Evolutionary conservation across 2,113 vertebrate genomes (phyloP), one percentile per base, ranked within the genome.

Genomic region (Myiozetetes cayanensis): DNA sequence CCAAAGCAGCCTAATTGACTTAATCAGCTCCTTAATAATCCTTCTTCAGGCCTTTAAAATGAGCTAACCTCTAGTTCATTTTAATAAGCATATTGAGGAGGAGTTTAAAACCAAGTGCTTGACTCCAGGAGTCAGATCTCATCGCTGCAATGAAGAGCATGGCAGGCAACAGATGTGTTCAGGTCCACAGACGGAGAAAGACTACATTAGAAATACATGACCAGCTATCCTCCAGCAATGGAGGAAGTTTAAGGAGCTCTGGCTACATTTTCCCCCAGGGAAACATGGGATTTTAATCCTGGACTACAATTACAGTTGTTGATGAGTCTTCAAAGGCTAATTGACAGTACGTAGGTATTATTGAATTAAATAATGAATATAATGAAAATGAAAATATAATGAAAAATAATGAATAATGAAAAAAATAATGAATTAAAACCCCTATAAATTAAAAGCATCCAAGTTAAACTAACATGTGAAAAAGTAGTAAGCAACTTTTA

Each of bases 1-100:
- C 93, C 94, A 82, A 66, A 91, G 95, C 89, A 95, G 80, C 31
- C 15, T 96, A 96, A 97, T 86, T 95, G 94, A 97, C 78, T 96
- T 96, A 95, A 97, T 96, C 91, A 94, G 79, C 87, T 97, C 65
- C 88, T 98, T 97, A 90, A 94, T 94, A 93, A 96, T 94, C 52
- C 90, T 96, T 96, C 73, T 93, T 96, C 72, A 88, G 71, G 71
- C 85, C 77, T 97, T 94, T 92, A 88, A 85, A 87, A 94, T 77
- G 66, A 97, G 86, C 78, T 92, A 96, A 93, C 65, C 87, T 85
- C 92, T 55, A 83, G 84, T 75, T 97, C 85, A 93, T 88, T 92
- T 97, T 95, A 96, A 87, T 90, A 97, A 97, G 66, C 88, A 84
- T 41, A 91, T 22, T 92, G 67, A 95, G 92, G 49, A 39, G 89